phyloP scores from a whole-genome alignment of 2,888 invertebrate species.

The Campaea margaritaria region DNA sequence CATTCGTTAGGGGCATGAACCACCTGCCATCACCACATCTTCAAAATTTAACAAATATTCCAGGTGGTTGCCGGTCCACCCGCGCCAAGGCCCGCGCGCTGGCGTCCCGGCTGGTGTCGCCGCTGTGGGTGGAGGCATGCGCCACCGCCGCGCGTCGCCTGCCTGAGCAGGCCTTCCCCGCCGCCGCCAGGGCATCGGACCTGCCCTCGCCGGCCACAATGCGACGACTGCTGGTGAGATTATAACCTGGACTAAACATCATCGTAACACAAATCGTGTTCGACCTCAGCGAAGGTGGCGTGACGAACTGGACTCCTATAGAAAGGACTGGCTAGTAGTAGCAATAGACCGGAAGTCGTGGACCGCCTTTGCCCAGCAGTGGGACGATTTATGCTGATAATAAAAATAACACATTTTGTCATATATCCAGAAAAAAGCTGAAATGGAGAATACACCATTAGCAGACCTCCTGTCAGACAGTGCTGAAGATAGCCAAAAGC shows the following conservation, averaged over 20 bases:
- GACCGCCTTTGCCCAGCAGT: no score
- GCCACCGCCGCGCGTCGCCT: conserved; percentile 58
- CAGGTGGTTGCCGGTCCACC: conserved; percentile 64
- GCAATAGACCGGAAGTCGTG: no score
- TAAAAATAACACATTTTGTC: no score
- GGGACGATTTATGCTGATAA: no score
- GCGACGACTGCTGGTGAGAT: conserved; percentile 62
- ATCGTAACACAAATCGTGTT: no score
- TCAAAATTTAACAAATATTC: background rate
- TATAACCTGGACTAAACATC: no score
- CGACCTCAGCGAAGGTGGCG: no score
- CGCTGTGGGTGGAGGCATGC: conserved; percentile 78
- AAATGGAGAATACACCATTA: conserved; percentile 69
- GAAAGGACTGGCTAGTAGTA: no score
- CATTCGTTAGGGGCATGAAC: no score
- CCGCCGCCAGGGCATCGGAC: conserved; percentile 67
- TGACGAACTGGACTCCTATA: no score
- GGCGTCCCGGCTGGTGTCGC: conserved; percentile 69
- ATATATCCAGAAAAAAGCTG: conserved; percentile 68
- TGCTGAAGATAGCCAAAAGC: conserved; percentile 48
- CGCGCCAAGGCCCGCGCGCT: conserved; percentile 65
- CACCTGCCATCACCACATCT: no score
- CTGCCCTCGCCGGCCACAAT: conserved; percentile 70
- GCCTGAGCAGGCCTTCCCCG: conserved; percentile 67
- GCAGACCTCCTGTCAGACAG: conserved; percentile 55